These are phyloP conservation scores for Xylota sylvarum DNA, from an alignment of 2,888 invertebrate species.

Conservation along the genomic window DNA sequence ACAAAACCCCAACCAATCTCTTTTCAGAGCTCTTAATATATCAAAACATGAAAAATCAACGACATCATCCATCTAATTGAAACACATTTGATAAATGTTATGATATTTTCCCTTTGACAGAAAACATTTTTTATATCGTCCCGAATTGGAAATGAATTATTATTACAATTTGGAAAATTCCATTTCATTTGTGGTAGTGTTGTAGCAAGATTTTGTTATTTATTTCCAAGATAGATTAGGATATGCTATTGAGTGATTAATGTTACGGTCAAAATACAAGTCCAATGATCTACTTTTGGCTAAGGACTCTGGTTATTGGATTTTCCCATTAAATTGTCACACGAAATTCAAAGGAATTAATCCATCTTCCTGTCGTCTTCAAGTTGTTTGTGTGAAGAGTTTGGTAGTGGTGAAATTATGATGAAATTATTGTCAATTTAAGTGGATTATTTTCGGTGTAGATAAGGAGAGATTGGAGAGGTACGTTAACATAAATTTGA, in stretches of 20 bases:
- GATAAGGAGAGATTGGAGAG: neutral
- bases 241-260: slow-evolving; percentile 32
- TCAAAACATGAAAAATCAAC: slow-evolving; percentile 12
- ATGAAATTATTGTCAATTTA: slow-evolving; percentile 24
- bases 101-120: slow-evolving; percentile 7
- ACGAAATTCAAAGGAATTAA: slow-evolving; percentile 8
- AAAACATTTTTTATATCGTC: slow-evolving; percentile 15
- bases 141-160: slow-evolving; percentile 19
- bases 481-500: slow-evolving; percentile 20
- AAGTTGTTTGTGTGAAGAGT: neutral
- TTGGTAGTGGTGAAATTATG: slow-evolving; percentile 3
- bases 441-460: slow-evolving; percentile 9
- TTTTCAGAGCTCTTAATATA: neutral
- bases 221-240: slow-evolving; percentile 22
- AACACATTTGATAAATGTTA: slow-evolving; percentile 5
- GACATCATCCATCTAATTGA: slow-evolving; percentile 20
- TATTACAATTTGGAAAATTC: neutral
- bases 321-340: slow-evolving; percentile 45
- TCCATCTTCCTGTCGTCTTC: slow-evolving; percentile 16
- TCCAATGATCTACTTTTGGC: slow-evolving; percentile 13
- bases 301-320: slow-evolving; percentile 8
- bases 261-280: slow-evolving; percentile 17
- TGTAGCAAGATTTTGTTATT: neutral
- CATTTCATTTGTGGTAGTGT: slow-evolving; percentile 4
- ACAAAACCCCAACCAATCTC: neutral